Evolutionary conservation across 2,888 invertebrate genomes (phyloP).

Genomic region (Cinara cedri): DNA sequence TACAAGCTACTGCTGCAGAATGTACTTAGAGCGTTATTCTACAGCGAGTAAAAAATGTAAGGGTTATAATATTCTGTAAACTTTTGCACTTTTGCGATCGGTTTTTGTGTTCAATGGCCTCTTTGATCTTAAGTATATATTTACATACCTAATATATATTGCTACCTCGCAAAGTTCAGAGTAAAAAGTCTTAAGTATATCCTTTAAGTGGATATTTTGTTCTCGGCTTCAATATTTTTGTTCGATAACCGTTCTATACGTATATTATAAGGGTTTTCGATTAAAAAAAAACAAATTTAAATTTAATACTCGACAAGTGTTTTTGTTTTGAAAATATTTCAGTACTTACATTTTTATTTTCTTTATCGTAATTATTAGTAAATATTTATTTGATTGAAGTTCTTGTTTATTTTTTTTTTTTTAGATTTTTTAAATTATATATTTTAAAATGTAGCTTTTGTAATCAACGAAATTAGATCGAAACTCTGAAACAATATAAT

Average conservation of each 20-base stretch:
- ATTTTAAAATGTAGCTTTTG: background rate
- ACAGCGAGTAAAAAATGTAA: background rate
- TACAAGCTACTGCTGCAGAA: too few species aligned
- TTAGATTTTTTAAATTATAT: background rate
- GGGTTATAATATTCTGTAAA: background rate
- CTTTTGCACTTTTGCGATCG: background rate
- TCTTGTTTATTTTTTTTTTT: slow-evolving; percentile 1
- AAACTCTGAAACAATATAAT: too few species aligned
- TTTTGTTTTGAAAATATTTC: background rate
- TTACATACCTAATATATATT: background rate
- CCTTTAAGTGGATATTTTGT: background rate
- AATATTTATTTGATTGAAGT: background rate
- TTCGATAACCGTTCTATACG: background rate
- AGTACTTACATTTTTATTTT: slow-evolving; percentile 7
- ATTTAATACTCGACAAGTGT: slow-evolving; percentile 7
- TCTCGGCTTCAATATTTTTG: slow-evolving; percentile 4
- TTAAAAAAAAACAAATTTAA: slow-evolving; percentile 16
- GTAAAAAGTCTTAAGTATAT: background rate
- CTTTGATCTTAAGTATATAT: background rate
- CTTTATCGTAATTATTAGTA: background rate
- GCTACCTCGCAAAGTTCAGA: background rate
- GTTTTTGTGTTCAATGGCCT: background rate
- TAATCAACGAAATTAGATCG: too few species aligned
- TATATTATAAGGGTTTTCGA: background rate
- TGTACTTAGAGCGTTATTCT: too few species aligned